Percentiles rank a stretch among this genome's conserved stretches.
These are phyloP conservation scores for Abrostola tripartita DNA, from an alignment of 2,888 invertebrate species.

Conservation along the genomic window DNA sequence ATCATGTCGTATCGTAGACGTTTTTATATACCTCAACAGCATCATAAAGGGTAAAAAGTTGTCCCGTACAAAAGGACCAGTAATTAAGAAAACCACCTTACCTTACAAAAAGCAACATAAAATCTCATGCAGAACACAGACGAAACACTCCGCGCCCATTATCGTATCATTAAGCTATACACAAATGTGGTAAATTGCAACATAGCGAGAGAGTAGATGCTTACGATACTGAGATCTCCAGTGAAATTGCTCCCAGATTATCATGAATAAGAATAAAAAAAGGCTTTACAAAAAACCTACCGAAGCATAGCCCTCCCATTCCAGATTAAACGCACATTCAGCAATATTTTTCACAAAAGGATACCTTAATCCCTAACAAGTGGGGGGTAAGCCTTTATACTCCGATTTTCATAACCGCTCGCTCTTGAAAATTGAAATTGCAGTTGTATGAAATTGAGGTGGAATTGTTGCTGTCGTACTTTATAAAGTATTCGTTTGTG, in stretches of 20 bases:
- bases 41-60: neutral
- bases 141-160: slow-evolving; percentile 10
- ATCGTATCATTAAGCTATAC: slow-evolving; percentile 16
- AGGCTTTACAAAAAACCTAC: slow-evolving; percentile 76
- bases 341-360: slow-evolving; percentile 87
- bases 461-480: slow-evolving; percentile 12
- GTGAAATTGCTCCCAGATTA: slow-evolving; percentile 77
- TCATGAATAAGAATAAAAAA: slow-evolving; percentile 72
- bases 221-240: slow-evolving; percentile 39
- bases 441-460: slow-evolving; percentile 15
- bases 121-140: slow-evolving; percentile 19
- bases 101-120: slow-evolving; percentile 1
- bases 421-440: slow-evolving; percentile 57
- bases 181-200: slow-evolving; percentile 46
- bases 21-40: too few species aligned
- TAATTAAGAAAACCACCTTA: slow-evolving; percentile 14
- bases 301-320: slow-evolving; percentile 74
- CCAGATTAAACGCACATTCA: slow-evolving; percentile 86
- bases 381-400: slow-evolving; percentile 77
- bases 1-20: too few species aligned
- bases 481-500: neutral
- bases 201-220: slow-evolving; percentile 30
- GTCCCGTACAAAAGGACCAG: slow-evolving; percentile 11
- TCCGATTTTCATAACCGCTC: slow-evolving; percentile 73
- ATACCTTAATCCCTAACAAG: slow-evolving; percentile 87